Conservation (phyloP, 2,113 vertebrate species). For the Morphnarchus princeps region DNA sequence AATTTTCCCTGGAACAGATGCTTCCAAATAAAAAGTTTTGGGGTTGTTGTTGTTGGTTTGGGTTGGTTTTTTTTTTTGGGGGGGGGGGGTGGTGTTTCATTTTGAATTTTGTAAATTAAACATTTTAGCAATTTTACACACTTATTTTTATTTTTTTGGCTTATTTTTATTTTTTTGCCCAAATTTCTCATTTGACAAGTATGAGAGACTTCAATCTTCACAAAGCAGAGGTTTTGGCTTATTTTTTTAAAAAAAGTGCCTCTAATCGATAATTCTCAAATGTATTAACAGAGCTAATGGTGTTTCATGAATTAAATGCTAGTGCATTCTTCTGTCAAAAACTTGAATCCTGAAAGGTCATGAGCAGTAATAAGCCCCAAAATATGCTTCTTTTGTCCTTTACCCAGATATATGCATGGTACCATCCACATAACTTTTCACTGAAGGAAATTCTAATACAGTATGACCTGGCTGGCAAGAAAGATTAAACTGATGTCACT, state of each 20-base stretch:
- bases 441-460: neutral
- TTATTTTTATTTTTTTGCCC: neutral
- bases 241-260: neutral
- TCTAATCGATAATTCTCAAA: neutral
- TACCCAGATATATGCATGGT: neutral
- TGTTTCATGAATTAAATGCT: neutral
- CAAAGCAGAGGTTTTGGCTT: neutral
- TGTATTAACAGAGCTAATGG: neutral
- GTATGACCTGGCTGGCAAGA: neutral
- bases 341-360: neutral
- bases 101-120: neutral
- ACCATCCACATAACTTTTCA: neutral
- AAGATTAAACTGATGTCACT: neutral
- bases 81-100: no score
- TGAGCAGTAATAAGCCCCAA: neutral
- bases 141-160: neutral
- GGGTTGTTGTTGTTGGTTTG: no score
- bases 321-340: neutral
- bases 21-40: neutral
- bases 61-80: no score
- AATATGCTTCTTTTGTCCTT: neutral
- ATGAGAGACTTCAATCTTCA: neutral
- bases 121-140: neutral
- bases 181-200: neutral
- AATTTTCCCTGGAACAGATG: neutral